These are phyloP conservation scores for Corythaeola cristata DNA, from an alignment of 2,113 vertebrate species.

Conservation along the genomic window DNA sequence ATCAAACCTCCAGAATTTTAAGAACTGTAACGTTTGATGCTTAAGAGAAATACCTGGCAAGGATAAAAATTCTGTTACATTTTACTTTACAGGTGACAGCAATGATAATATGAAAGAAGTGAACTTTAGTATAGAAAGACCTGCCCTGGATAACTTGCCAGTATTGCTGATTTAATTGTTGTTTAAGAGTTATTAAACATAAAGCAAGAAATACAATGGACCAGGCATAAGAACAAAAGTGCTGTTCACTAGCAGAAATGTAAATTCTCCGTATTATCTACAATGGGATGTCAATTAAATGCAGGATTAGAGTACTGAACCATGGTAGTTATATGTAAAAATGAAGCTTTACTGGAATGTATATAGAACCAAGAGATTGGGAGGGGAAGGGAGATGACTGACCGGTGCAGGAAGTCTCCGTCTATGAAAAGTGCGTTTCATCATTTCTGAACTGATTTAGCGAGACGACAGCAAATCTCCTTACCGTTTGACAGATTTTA, in stretches of 20 bases:
- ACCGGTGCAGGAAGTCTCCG: neutral
- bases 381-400: neutral
- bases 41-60: neutral
- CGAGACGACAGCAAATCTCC: neutral
- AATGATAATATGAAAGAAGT: neutral
- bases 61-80: neutral
- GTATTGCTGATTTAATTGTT: neutral
- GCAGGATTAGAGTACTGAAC: neutral
- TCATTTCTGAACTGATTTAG: conserved; percentile 9
- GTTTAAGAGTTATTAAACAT: neutral
- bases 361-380: neutral
- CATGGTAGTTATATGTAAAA: neutral
- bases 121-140: neutral
- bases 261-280: neutral
- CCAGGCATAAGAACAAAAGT: neutral
- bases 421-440: neutral
- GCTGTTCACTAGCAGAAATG: neutral
- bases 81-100: neutral
- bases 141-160: neutral
- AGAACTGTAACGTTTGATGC: neutral
- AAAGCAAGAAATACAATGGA: neutral
- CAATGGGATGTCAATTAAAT: neutral
- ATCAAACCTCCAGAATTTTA: neutral
- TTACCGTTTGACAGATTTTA: neutral
- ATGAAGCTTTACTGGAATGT: neutral